A percentile compares a stretch with the other conserved stretches of the same genome.
phyloP scores from a whole-genome alignment of 2,888 invertebrate species.

The Tachina grossa region DNA sequence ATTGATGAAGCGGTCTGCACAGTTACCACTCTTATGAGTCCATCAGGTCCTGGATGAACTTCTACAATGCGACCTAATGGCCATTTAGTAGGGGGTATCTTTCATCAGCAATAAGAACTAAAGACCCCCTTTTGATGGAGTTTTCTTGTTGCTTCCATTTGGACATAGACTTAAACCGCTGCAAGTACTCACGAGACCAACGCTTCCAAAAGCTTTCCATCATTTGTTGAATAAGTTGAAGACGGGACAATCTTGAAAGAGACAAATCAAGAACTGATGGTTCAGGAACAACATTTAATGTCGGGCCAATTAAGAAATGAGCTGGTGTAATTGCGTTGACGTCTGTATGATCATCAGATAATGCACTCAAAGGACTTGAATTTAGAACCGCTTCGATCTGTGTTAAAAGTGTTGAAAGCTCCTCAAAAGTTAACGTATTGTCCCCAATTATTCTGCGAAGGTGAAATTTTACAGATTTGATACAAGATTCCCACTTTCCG shows the following conservation, averaged over 20 bases:
- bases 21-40: constrained; percentile 24
- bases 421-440: constrained; percentile 31
- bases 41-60: constrained; percentile 24
- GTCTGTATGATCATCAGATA: constrained; percentile 9
- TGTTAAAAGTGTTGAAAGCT: constrained; percentile 27
- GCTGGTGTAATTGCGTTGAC: constrained; percentile 15
- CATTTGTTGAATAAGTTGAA: constrained; percentile 39
- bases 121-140: constrained; percentile 13
- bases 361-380: constrained; percentile 1
- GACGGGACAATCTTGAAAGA: constrained; percentile 25
- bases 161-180: constrained; percentile 24
- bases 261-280: constrained; percentile 19
- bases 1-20: too few species aligned
- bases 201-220: constrained; percentile 36
- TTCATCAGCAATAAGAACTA: constrained; percentile 34
- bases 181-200: constrained; percentile 32
- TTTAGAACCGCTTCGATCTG: constrained; percentile 27
- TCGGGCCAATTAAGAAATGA: constrained; percentile 25
- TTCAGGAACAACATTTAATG: constrained; percentile 18
- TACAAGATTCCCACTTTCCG: constrained; percentile 22
- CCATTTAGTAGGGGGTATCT: too few species aligned
- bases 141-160: constrained; percentile 40
- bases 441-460: constrained; percentile 16
- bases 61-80: constrained; percentile 25
- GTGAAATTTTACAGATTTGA: constrained; percentile 35